phyloP scores from a whole-genome alignment of 1,140 invertebrate species.

The Calliphora vicina region DNA sequence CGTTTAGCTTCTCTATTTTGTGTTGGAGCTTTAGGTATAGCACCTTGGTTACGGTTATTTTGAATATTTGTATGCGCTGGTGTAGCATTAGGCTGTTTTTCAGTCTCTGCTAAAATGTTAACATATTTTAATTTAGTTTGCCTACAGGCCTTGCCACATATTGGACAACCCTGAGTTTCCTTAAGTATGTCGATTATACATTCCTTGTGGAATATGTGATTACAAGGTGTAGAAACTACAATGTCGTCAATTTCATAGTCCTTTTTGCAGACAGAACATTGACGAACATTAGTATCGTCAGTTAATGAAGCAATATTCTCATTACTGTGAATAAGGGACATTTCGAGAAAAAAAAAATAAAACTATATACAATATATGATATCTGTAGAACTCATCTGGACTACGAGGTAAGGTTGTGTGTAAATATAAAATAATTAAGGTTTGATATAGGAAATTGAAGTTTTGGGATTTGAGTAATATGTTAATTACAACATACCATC shows the following conservation, averaged over 20 bases:
- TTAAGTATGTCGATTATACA: not conserved
- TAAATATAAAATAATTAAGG: no score
- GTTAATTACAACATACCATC: no score
- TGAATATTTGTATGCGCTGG: not conserved
- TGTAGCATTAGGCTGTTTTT: not conserved
- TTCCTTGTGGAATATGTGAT: not conserved
- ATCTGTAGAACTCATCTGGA: no score
- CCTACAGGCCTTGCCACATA: not conserved
- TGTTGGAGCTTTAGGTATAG: not conserved
- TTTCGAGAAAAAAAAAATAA: not conserved
- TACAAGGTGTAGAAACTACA: not conserved
- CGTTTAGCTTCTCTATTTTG: no score
- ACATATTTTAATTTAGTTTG: not conserved
- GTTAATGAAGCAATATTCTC: not conserved
- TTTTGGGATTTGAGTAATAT: no score
- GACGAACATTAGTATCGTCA: not conserved
- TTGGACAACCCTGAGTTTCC: not conserved
- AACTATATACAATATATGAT: no score
- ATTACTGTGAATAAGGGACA: not conserved
- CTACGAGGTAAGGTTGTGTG: no score
- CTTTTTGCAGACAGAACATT: not conserved
- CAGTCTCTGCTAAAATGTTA: not conserved
- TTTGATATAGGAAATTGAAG: no score
- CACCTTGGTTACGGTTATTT: not conserved
- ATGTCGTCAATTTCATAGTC: not conserved